These are phyloP conservation scores for Neomonachus schauinslandi DNA, from an alignment of 2,113 vertebrate genomes.

Conservation along the genomic window DNA sequence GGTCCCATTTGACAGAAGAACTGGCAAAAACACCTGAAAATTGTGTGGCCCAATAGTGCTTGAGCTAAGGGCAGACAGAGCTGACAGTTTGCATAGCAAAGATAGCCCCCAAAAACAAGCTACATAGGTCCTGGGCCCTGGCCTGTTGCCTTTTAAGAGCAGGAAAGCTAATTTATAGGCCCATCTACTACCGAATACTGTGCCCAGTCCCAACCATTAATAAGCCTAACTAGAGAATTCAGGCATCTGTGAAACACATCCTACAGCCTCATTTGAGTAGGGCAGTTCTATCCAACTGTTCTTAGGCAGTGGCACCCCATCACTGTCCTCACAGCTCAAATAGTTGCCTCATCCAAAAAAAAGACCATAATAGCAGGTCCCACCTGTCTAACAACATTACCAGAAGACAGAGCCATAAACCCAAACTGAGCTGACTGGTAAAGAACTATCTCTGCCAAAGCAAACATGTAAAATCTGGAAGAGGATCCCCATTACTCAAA, in stretches of 20 bases:
- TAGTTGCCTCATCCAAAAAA: not conserved
- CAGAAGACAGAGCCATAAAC: not conserved
- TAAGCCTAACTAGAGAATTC: not conserved
- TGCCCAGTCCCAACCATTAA: not conserved
- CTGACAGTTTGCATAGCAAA: not conserved
- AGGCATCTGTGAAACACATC: not conserved
- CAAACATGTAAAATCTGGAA: not conserved
- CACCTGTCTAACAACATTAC: not conserved
- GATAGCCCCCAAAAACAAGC: not conserved
- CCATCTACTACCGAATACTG: not conserved
- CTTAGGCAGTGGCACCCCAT: not conserved
- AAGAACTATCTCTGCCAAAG: not conserved
- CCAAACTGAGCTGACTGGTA: not conserved
- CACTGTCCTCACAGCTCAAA: not conserved
- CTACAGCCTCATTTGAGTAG: not conserved
- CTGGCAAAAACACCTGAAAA: not conserved
- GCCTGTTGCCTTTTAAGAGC: not conserved
- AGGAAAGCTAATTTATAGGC: not conserved
- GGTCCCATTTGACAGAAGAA: not conserved
- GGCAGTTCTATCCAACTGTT: not conserved
- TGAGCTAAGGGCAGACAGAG: not conserved
- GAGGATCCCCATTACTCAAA: not conserved
- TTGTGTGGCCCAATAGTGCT: not conserved
- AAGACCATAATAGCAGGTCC: not conserved
- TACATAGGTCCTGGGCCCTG: not conserved